Base-by-base conservation (phyloP, 2,888 invertebrate genomes). In the Frankliniella fusca region DNA sequence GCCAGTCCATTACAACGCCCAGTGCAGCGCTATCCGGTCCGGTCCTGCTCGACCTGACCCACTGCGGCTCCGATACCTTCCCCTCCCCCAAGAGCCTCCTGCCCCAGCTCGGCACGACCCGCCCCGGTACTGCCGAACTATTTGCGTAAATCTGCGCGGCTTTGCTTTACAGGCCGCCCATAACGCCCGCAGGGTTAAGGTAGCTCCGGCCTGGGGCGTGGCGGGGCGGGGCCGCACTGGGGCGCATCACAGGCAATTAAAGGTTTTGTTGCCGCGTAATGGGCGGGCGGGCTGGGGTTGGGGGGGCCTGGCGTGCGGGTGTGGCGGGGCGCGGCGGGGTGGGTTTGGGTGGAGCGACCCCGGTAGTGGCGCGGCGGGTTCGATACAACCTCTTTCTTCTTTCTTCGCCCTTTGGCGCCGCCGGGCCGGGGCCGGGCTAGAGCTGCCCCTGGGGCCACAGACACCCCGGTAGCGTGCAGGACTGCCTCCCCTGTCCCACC, bases 221-320 rank as follows among this genome's bases (percentile, higher is more conserved):
- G 38, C 38, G 38, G 38, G 38, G 38, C 38, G 38, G 38, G 38
- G 54, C 54, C 15, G 54, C 11, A 54, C 11, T 11, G 15, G 54
- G 54, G 18, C 70, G 27, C 70, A 76, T 76, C 70, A 27, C 70
- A 27, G 70, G 23, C 70, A 76, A 76, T 76, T 76, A 76, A 76
- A 76, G 70, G 70, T 76, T 76, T 76, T 23, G 70, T 76, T 12
- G 70, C 10, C 70, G 70, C 70, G 70, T 61, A 61, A 61, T 61
- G 61, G 61, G 54, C 18, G 54, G 54, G 54, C 54, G 54, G 54
- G 54, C 15, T 18, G 54, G 54, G 54, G 15, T 9, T 2, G 54
- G 54, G 54, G 1, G 54, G 54, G 54, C 3, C 3, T 12, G 54
- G 61, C 20, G 61, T n/a, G 15, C 18, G 61, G 20, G 0, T 18